Base-by-base conservation (phyloP, 2,113 vertebrate genomes). In the Noturus placidus region DNA sequence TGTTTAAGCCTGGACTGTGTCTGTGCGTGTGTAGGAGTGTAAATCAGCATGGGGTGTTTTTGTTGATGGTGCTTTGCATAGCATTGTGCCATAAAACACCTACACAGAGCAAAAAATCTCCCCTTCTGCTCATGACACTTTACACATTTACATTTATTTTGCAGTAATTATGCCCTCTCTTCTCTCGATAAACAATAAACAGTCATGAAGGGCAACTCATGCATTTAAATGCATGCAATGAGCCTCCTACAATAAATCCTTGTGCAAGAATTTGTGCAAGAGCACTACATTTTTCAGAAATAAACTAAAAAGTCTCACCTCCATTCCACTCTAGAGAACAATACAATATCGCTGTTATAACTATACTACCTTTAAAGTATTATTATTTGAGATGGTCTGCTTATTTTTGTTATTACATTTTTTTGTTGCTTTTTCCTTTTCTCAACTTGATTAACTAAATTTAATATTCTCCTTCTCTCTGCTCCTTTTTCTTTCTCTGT, bases 71-170 rank as follows among this genome's bases (percentile, higher is more conserved):
- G 91, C 89, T 91, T 92, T 93, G 93, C 94, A 93, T 95, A 93
- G 92, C 91, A 88, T 59, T 69, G 88, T 92, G 92, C 92, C 92
- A 89, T 93, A 92, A 80, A 89, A 90, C 94, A 77, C 94, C 93
- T 92, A 94, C 94, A 85, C 86, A 88, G 81, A 56, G 69, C 85
- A 90, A 79, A 88, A 83, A 88, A 91, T 70, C 72, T 70, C 84
- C 38, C 87, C 82, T 79, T 87, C 85, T 89, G 88, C 57, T 84
- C 82, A 88, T 88, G 87, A 88, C 87, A 88, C 76, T 88, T 88
- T 88, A 88, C 82, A 88, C 87, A 88, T 88, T 74, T 79, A 52
- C 72, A 88, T 38, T 61, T 88, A 84, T 83, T 84, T 69, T 57
- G 59, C 87, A 84, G 87, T 79, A 88, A 88, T 88, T 88, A 88